Base-by-base conservation (phyloP, 2,888 invertebrate genomes). In the Crioceris asparagi region DNA sequence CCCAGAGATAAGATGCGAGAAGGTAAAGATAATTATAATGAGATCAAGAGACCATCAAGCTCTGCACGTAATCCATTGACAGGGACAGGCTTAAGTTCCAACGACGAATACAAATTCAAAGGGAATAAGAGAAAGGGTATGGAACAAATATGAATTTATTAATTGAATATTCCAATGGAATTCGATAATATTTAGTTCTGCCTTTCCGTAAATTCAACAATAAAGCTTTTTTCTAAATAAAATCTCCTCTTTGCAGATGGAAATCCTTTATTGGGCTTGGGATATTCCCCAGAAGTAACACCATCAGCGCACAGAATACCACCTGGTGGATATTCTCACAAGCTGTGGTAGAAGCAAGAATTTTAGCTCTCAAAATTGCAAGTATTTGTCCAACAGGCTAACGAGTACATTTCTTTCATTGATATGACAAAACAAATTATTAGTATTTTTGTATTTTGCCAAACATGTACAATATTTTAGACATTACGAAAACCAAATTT, bases 311-410 rank as follows among this genome's bases (percentile, higher is more conserved):
- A 53, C 47, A 55, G 60, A 39, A 51, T 64, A 32, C 65, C 65
- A 17, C 65, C 65, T 16, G 65, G 65, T 29, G 64, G 65, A 7
- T 58, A 53, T 44, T 63, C 64, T 3, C 57, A 62, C 36, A 60
- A 61, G 23, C 46, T 65, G 26, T 65, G 65, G 64, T 65, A 48
- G 52, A 17, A 4, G n/a, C n/a, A n/a, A n/a, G n/a, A n/a, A n/a
- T n/a, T n/a, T n/a, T n/a, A n/a, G n/a, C n/a, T n/a, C n/a, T n/a
- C n/a, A n/a, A n/a, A n/a, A n/a, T n/a, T n/a, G n/a, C n/a, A n/a
- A n/a, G n/a, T n/a, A n/a, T n/a, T n/a, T n/a, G n/a, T n/a, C n/a
- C n/a, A n/a, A n/a, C n/a, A n/a, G n/a, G n/a, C n/a, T n/a, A n/a
- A n/a, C n/a, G n/a, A n/a, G n/a, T n/a, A n/a, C n/a, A n/a, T n/a